Conservation (phyloP, 2,113 vertebrate genomes). For the chimpanzee (Pan troglodytes) region NHGRI_mPanTro3-v2.1_pri NC_086015.1:88837001-88837500, state of each 20-base stretch:
- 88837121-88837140: neutral
- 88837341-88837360: neutral
- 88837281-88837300: neutral
- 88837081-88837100: neutral
- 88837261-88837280: neutral
- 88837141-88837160: neutral
- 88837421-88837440: neutral
- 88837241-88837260: neutral
- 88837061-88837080: neutral
- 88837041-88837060: neutral
- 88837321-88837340: slow-evolving; percentile 31
- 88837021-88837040: neutral
- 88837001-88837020: neutral
- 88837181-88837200: slow-evolving; percentile 14
- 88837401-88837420: slow-evolving; percentile 4
- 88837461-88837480: neutral
- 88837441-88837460: neutral
- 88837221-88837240: slow-evolving; percentile 34
- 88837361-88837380: neutral
- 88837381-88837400: neutral
- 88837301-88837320: slow-evolving; percentile 24
- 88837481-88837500: neutral
- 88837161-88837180: neutral
- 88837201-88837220: neutral
- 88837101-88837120: neutral